Base-by-base conservation (phyloP, 92 coral and sea anemone species). In the Paragorgia papillata region DNA sequence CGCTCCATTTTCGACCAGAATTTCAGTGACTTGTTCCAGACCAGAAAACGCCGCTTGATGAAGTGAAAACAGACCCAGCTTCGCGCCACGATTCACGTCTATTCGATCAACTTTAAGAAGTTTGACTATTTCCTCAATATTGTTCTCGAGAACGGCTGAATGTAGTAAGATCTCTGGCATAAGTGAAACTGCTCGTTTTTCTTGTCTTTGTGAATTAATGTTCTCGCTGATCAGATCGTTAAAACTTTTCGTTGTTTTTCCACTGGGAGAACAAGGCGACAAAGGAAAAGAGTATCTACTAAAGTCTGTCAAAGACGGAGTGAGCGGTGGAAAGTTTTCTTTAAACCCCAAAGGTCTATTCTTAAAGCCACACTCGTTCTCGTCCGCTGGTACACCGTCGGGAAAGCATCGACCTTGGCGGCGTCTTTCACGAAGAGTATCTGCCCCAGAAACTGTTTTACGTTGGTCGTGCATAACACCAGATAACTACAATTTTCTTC, bases 41-140 rank as follows among this genome's bases (percentile, higher is more conserved):
- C 92, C 92, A 21, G 81, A 78, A 0, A 84, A 76, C 50, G 86
- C 92, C 0, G 89, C 89, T 4, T 89, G 87, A 71, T 89, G 92
- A 18, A 89, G 79, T 2, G 92, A 89, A 68, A 82, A 89, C 7
- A 89, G 77, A 10, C 92, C 92, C 35, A 78, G 73, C 22, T 79
- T 59, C 17, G 88, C 92, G 12, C 86, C 76, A 14, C 89, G 76
- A n/a, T 74, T 75, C 14, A 89, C 74, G 62, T 89, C 87, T 28
- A 89, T 84, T 56, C 86, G 85, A 15, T 89, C 92, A 14, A 85
- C 81, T 76, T 89, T 89, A 39, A 89, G 84, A 76, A 89, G 71
- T 73, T 89, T 89, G 5, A 89, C 58, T 33, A 89, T 81, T 39
- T 85, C 92, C 13, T 87, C 85, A 17, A 89, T 81, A 44, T 83